Evolutionary conservation across 2,797 vertebrate genomes (phyloP), one percentile per base, ranked within the genome.

Genomic region (Psittacula derbiana): DNA sequence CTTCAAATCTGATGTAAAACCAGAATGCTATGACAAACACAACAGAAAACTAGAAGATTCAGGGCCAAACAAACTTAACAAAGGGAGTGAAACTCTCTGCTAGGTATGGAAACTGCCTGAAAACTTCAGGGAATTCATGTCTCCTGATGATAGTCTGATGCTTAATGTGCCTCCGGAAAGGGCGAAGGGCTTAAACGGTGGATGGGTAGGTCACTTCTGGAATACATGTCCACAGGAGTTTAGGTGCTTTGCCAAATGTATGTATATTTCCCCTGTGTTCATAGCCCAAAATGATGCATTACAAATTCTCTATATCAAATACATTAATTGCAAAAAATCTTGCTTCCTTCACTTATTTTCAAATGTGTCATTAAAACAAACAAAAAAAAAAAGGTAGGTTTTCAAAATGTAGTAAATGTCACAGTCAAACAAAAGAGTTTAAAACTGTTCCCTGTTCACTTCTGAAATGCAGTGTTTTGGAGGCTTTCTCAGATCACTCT

Each of bases 401-500:
- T 91, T 86, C 53, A 87, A 80, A 82, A 70, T 47, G 16, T 60
- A 38, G 9, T 67, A 57, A 86, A 83, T 41, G 28, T 31, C 23
- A 25, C 33, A 47, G 46, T 40, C 64, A 87, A 81, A 47, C 11
- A 62, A 79, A 91, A 78, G 62, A 72, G 8, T 27, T 84, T 93
- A 84, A 81, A 87, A 70, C 76, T 72, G 61, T 43, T 92, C 87
- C 44, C 62, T 75, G 55, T 86, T 96, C 80, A 65, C 76, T 92
- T 92, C 66, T 76, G 60, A 80, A 94, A 93, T 24, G 12, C 55
- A 88, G 72, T 40, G 69, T 92, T 97, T 95, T 96, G 94, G 94
- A 95, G 66, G 60, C 62, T 95, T 88, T 80, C 91, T 97, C 83
- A 93, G 95, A 96, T 97, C 87, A 85, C 75, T 95, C 58, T 64